phyloP scores from a whole-genome alignment of 2,113 vertebrate genomes.

The Gila orcuttii region DNA sequence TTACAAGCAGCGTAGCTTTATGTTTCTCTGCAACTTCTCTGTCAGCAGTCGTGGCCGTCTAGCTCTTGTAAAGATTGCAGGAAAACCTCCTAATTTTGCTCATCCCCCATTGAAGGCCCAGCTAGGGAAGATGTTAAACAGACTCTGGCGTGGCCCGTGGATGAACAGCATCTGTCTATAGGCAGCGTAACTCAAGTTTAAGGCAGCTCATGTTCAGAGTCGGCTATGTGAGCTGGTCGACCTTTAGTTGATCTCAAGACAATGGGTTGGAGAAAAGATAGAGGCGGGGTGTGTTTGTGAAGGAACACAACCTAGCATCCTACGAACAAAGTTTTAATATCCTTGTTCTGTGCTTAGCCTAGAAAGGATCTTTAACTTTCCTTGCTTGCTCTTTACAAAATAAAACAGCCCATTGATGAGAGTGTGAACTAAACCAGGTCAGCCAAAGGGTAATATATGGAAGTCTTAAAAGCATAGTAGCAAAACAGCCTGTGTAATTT shows the following conservation, averaged over 20 bases:
- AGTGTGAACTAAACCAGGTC: no score
- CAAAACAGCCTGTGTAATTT: no score
- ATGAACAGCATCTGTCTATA: conserved; percentile 61
- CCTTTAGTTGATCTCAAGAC: not conserved
- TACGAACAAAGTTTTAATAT: not conserved
- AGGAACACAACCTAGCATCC: not conserved
- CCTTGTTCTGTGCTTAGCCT: no score
- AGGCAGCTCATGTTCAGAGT: conserved; percentile 42
- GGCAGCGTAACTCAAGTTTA: conserved; percentile 66
- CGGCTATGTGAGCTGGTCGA: not conserved
- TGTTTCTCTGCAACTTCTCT: conserved; percentile 63
- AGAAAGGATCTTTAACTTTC: no score
- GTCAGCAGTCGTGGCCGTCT: conserved; percentile 59
- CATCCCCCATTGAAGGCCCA: conserved; percentile 56
- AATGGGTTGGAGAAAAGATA: not conserved
- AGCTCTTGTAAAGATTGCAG: conserved; percentile 61
- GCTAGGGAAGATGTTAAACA: conserved; percentile 68
- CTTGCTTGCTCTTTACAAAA: no score
- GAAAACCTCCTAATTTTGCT: conserved; percentile 71
- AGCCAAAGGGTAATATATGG: no score
- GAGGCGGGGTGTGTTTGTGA: not conserved
- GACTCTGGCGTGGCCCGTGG: conserved; percentile 57
- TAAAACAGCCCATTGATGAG: no score
- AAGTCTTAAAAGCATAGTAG: no score
- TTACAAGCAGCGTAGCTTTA: conserved; percentile 59